Evolutionary conservation across 2,888 invertebrate genomes (phyloP).

Genomic region (Myopa testacea): DNA sequence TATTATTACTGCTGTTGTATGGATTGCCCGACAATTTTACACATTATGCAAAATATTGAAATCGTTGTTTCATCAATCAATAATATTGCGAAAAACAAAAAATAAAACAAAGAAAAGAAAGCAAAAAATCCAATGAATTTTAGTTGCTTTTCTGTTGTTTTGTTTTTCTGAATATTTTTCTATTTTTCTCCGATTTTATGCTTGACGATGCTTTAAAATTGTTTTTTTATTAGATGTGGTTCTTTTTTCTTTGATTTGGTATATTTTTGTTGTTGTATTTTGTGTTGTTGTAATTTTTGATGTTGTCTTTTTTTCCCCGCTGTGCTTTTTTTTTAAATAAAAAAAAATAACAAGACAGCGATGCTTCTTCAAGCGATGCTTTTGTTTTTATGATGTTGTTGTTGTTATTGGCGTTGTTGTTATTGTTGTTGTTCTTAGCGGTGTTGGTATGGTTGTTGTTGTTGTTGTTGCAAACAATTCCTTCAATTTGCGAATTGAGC

Average conservation of each 20-base stretch:
- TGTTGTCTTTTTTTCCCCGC: too few relatives aligned
- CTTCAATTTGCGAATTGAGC: constrained; percentile 11
- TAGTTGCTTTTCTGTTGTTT: not conserved
- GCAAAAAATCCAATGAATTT: not conserved
- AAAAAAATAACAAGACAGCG: too few relatives aligned
- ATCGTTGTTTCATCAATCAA: not conserved
- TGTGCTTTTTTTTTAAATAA: too few relatives aligned
- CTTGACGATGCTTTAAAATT: not conserved
- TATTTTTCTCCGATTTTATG: too few relatives aligned
- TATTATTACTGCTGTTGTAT: not conserved
- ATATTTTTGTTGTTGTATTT: too few relatives aligned
- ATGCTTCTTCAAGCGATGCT: too few relatives aligned
- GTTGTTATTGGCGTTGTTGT: not conserved
- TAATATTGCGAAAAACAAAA: not conserved
- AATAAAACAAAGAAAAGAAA: not conserved
- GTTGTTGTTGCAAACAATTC: not conserved
- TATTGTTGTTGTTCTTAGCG: not conserved
- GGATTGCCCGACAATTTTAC: not conserved
- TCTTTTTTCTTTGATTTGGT: too few relatives aligned
- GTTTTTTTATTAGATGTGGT: too few relatives aligned
- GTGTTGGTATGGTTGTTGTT: not conserved
- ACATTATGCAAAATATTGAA: not conserved
- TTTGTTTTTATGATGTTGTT: not conserved
- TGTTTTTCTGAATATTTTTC: not conserved
- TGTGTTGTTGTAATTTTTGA: too few relatives aligned